These are phyloP conservation scores for Orycteropus afer DNA, from an alignment of 2,113 vertebrate genomes.

Conservation along the genomic window DNA sequence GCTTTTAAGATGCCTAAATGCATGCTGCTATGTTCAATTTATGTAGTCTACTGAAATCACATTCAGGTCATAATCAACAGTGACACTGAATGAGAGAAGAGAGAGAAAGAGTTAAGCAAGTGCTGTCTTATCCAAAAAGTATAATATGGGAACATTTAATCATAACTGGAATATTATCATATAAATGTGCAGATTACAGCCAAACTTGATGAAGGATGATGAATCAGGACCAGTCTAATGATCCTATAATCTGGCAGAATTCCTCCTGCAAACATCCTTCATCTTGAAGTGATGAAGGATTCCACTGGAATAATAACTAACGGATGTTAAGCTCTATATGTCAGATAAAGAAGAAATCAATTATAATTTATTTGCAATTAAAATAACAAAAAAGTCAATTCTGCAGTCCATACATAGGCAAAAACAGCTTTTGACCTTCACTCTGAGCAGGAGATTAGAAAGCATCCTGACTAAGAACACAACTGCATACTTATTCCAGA, in stretches of 20 bases:
- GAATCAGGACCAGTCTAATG: slow-evolving; percentile 63
- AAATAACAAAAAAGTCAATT: slow-evolving; percentile 22
- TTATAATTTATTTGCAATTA: slow-evolving; percentile 65
- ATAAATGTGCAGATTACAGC: slow-evolving; percentile 70
- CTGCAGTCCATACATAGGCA: not conserved
- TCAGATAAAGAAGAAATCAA: slow-evolving; percentile 48
- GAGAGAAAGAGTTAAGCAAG: slow-evolving; percentile 58
- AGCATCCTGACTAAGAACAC: accelerated
- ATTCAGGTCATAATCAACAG: slow-evolving; percentile 11
- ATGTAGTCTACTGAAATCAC: not conserved
- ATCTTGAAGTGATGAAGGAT: slow-evolving; percentile 42
- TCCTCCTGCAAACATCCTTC: slow-evolving; percentile 64
- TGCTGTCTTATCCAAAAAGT: not conserved
- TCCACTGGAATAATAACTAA: slow-evolving; percentile 49
- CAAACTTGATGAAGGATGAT: slow-evolving; percentile 68
- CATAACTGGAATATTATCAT: slow-evolving; percentile 66
- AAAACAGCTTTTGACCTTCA: not conserved
- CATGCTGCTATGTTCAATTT: not conserved
- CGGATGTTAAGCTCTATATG: not conserved
- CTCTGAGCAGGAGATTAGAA: not conserved
- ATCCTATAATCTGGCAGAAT: slow-evolving; percentile 60
- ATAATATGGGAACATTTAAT: slow-evolving; percentile 37
- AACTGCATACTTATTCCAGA: accelerated
- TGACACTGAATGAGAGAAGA: not conserved
- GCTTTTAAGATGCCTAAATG: slow-evolving; percentile 22